These are phyloP conservation scores for Gallinago solitaria DNA, from an alignment of 2,797 vertebrate genomes.

Conservation along the genomic window DNA sequence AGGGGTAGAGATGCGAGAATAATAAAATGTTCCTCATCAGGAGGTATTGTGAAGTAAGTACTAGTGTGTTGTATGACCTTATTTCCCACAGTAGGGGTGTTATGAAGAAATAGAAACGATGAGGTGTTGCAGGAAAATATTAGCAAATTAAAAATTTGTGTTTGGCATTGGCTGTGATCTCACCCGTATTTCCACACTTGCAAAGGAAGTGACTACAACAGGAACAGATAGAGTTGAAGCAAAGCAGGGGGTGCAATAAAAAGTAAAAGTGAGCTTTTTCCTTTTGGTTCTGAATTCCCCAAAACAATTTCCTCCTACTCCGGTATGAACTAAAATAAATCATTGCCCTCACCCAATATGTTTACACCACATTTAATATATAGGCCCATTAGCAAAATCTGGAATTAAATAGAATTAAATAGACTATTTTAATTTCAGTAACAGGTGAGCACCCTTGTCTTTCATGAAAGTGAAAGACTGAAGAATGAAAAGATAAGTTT, in stretches of 20 bases:
- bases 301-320: not conserved
- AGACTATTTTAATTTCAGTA: not conserved
- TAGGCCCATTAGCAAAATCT: not conserved
- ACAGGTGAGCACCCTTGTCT: not conserved
- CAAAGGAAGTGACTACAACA: not conserved
- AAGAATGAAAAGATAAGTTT: not conserved
- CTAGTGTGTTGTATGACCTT: constrained; percentile 50
- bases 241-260: not conserved
- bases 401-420: not conserved
- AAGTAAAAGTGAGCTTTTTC: not conserved
- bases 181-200: constrained; percentile 14
- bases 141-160: constrained; percentile 62
- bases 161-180: constrained; percentile 26
- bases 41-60: constrained; percentile 63
- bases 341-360: not conserved
- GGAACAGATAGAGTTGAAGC: not conserved
- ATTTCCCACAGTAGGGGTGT: constrained; percentile 61
- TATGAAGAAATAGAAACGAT: not conserved
- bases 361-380: not conserved
- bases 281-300: not conserved
- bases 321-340: not conserved
- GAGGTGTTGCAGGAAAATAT: constrained; percentile 42
- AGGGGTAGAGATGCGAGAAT: constrained; percentile 49
- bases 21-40: constrained; percentile 67
- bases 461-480: not conserved